Evolutionary conservation across 2,113 vertebrate genomes (phyloP).

Genomic region (Perca schrenkii): DNA sequence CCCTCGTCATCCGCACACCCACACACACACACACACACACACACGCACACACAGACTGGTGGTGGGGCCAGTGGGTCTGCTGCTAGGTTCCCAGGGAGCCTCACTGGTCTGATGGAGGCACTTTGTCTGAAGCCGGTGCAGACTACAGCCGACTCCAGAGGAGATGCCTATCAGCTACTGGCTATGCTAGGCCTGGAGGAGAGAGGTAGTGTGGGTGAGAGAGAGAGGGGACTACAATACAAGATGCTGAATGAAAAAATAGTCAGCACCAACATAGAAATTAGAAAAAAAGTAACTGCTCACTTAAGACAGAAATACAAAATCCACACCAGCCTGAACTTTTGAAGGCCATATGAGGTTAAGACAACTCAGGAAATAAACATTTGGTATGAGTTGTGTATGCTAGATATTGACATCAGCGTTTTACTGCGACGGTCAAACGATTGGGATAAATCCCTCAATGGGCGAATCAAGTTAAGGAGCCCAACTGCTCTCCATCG

Average conservation of each 20-base stretch:
- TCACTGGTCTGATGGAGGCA: constrained; percentile 84
- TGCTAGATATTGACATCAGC: constrained; percentile 31
- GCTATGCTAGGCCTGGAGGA: constrained; percentile 80
- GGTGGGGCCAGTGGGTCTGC: constrained; percentile 79
- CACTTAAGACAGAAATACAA: constrained; percentile 15
- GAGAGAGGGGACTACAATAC: constrained; percentile 35
- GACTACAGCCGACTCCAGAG: constrained; percentile 86
- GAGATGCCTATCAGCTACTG: constrained; percentile 87
- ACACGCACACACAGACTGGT: constrained; percentile 39
- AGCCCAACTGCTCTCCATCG: constrained; percentile 30
- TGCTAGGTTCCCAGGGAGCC: constrained; percentile 85
- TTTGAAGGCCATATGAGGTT: constrained; percentile 11
- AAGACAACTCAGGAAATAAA: constrained; percentile 21
- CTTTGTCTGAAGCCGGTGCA: constrained; percentile 86
- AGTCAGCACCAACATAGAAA: constrained; percentile 31
- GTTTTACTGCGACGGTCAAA: constrained; percentile 21
- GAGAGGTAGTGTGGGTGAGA: constrained; percentile 53
- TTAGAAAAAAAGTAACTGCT: constrained; percentile 7
- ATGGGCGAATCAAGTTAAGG: constrained; percentile 46
- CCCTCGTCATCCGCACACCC: constrained; percentile 23
- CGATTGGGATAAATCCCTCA: constrained; percentile 50
- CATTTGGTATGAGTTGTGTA: background rate
- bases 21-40: constrained; percentile 30
- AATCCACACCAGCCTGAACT: background rate
- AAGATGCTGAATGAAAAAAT: constrained; percentile 47